Evolutionary conservation across 2,113 vertebrate genomes (phyloP), one percentile per base, ranked within the genome.

Genomic region (Leucopsar rothschildi): DNA sequence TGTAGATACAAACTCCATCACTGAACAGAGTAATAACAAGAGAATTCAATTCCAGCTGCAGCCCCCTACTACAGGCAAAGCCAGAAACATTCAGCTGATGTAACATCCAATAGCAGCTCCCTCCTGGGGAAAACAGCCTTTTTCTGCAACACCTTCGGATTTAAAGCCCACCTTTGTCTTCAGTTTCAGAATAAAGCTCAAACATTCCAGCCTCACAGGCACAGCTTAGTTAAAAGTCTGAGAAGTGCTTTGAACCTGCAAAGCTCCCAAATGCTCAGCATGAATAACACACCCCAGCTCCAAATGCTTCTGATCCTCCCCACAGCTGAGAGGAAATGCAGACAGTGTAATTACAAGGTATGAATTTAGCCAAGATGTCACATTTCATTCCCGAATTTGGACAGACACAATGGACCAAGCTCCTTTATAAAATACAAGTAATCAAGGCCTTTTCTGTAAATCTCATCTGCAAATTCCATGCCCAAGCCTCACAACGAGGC

Each of bases 311-410:
- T 96, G 85, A 92, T 95, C 71, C 84, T 92, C 88, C 86, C 76
- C 91, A 75, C 93, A 93, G 92, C 92, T 86, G 92, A 95, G 93
- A 96, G 95, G 90, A 93, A 93, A 95, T 40, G 63, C 82, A 96
- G 90, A 95, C 86, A 63, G 71, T 6, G 3, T 94, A 96, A 97
- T 96, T 96, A 96, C 80, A 93, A 96, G 90, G 94, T 83, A 82
- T 65, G 85, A 86, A 77, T 83, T 80, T 33, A 96, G 82, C 79
- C 73, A 94, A 91, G 76, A 93, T 71, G 93, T 81, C 92, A 86
- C 82, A 78, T 90, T 95, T 92, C 60, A 18, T 69, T 87, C 66
- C 85, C 52, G 47, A 47, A 64, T 82, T 94, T 71, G 69, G 80
- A 57, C 44, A 91, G 88, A 59, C 86, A 93, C 76, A 96, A 94